Conservation (phyloP, 1,140 invertebrate genomes). For the Heliconius hermathena region DNA sequence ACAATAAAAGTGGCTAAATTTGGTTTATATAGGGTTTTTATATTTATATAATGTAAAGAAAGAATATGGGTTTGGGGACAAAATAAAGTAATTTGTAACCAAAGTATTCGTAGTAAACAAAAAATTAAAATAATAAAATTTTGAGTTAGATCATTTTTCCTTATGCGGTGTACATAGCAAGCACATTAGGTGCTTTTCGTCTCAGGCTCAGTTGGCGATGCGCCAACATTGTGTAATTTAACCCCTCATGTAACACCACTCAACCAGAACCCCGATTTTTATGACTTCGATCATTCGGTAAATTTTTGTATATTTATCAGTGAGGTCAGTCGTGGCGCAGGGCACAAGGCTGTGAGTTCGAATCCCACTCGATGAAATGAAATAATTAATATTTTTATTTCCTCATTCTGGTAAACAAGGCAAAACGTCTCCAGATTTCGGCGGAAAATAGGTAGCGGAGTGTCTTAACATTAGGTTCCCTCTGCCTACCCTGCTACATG, state of each 20-base stretch:
- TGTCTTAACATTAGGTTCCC: no score
- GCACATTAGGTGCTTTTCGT: constrained; percentile 6
- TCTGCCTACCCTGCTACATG: no score
- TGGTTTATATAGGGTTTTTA: no score
- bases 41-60: neutral
- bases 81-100: neutral
- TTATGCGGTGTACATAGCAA: neutral
- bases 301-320: neutral
- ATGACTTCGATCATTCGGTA: neutral
- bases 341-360: no score
- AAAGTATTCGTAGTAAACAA: neutral
- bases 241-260: neutral
- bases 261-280: neutral
- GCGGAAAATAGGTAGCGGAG: no score
- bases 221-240: constrained; percentile 1
- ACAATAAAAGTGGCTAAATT: no score
- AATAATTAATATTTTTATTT: no score
- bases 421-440: no score
- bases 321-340: no score
- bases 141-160: neutral
- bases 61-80: neutral
- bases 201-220: neutral
- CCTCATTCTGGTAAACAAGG: no score
- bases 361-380: no score
- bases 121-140: neutral